Percentiles rank a stretch among this genome's conserved stretches.
Evolutionary conservation across 1,140 invertebrate species (phyloP).

Genomic region (Macrobrachium rosenbergii): DNA sequence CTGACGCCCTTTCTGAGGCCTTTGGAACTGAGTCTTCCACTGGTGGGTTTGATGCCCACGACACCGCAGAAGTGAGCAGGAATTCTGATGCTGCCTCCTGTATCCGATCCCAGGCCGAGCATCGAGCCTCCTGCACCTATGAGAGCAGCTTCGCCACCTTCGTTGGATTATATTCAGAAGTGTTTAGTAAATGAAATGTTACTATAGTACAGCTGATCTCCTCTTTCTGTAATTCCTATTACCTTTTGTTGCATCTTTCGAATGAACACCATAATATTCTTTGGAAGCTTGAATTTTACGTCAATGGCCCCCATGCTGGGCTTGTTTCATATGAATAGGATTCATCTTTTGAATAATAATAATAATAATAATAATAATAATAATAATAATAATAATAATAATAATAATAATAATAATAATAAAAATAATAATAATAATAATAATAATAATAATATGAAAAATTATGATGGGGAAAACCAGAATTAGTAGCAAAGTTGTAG

Average conservation of each 20-base stretch:
- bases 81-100: conserved; percentile 86
- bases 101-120: conserved; percentile 86
- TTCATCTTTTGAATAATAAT: not conserved
- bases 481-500: not conserved
- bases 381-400: not conserved
- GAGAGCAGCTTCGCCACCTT: conserved; percentile 69
- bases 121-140: conserved; percentile 82
- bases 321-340: too few species aligned
- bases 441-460: not conserved
- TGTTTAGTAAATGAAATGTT: not conserved
- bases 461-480: not conserved
- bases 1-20: conserved; percentile 12
- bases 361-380: conserved; percentile 14
- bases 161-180: not conserved
- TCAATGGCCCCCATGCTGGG: too few species aligned
- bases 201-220: too few species aligned
- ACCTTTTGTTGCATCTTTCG: too few species aligned
- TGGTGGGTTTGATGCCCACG: conserved; percentile 84
- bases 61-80: conserved; percentile 89
- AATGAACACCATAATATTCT: too few species aligned
- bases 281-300: too few species aligned
- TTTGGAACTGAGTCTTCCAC: conserved; percentile 58
- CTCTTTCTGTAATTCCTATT: too few species aligned
- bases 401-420: not conserved
- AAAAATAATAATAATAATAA: not conserved